Evolutionary conservation across 1,140 invertebrate species (phyloP).

Genomic region (Subanguina moxae): DNA sequence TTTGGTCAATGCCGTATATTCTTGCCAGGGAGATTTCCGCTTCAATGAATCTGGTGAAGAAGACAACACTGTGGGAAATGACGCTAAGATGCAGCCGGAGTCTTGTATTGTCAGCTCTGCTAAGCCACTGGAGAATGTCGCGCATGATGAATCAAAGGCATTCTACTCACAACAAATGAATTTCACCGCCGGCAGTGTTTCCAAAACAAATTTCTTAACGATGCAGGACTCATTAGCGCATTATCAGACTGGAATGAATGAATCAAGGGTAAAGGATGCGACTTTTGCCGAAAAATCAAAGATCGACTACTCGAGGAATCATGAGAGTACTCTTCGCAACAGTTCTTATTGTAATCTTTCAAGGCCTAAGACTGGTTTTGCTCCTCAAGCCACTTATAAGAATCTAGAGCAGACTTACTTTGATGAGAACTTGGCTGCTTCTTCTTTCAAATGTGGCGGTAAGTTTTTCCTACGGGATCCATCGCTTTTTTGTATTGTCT

Average conservation of each 20-base stretch:
- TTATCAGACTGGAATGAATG: not conserved
- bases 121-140: not conserved
- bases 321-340: not conserved
- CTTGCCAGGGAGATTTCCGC: not conserved
- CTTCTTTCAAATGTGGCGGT: not conserved
- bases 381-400: not conserved
- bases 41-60: not conserved
- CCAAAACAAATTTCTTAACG: not conserved
- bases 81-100: not conserved
- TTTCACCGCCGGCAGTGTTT: not conserved
- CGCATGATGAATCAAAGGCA: not conserved
- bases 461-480: not conserved
- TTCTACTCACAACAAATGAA: not conserved
- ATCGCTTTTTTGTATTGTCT: not conserved
- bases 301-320: not conserved
- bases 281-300: not conserved
- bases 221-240: not conserved
- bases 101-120: not conserved
- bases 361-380: not conserved
- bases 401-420: not conserved
- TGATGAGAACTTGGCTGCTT: conserved; percentile 1
- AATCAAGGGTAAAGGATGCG: not conserved
- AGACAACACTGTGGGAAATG: not conserved
- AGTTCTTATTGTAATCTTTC: not conserved
- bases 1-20: too few relatives aligned